Base-by-base conservation (phyloP, 2,888 invertebrate species). In the Chromoteleia sp. region DNA sequence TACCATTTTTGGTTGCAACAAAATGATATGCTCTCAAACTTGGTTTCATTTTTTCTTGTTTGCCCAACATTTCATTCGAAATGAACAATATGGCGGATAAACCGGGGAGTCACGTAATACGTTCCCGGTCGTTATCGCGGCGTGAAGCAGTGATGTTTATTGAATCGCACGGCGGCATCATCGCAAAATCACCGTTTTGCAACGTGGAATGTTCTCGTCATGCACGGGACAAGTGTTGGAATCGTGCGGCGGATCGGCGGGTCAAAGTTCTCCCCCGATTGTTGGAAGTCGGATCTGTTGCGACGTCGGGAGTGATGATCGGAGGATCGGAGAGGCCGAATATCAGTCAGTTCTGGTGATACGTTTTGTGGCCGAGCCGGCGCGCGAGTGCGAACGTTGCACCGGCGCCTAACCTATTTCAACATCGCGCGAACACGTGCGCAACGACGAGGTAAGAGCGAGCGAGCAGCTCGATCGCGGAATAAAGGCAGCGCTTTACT, bases 1-100 rank as follows among this genome's bases (percentile, higher is more conserved):
- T n/a, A n/a, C n/a, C n/a, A n/a, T n/a, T n/a, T n/a, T n/a, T n/a
- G n/a, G n/a, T n/a, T 25, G 25, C 25, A 25, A 25, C 25, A 25
- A 25, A 25, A 25, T 25, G 25, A 25, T 2, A 25, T 25, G 25
- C 25, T 2, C 25, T 6, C 3, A 25, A 6, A 25, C 25, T 25
- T 25, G 2, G 25, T 25, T 25, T 25, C 25, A 25, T 6, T 25
- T 29, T 29, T 29, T 29, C 29, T 29, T 2, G 29, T n/a, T n/a
- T n/a, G n/a, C n/a, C n/a, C n/a, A 10, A 15, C 30, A 67, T 29
- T 21, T 8, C 4, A 39, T 29, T 29, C 41, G 30, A 39, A 36
- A 68, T 12, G 25, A 39, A 68, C 76, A 76, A 76, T 50, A 76
- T 76, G 76, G 76, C 76, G 76, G 76, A 67, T 65, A 56, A 56